Evolutionary conservation across 2,888 invertebrate genomes (phyloP).

Genomic region (Drosophila longiperda): DNA sequence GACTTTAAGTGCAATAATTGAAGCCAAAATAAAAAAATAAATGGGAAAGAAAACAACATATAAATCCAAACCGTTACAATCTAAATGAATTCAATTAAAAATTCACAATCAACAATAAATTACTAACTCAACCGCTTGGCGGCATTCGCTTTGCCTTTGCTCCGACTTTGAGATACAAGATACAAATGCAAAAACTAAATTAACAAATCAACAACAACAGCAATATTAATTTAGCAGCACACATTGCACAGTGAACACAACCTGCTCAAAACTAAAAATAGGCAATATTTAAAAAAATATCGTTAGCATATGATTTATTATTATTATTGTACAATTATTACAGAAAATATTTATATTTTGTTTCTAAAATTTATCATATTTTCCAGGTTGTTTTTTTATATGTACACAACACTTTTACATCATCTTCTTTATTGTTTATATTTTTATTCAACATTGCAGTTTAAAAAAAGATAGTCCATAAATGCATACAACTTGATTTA

Average conservation of each 20-base stretch:
- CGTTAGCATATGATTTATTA: not conserved
- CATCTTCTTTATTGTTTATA: not conserved
- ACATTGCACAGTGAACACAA: constrained; percentile 54
- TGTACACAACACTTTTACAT: not conserved
- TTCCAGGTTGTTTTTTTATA: not conserved
- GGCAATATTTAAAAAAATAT: not conserved
- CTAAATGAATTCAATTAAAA: constrained; percentile 75
- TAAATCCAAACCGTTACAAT: constrained; percentile 35
- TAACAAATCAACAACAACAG: not conserved
- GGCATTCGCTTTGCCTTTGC: constrained; percentile 54
- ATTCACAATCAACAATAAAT: constrained; percentile 72
- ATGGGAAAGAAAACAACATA: constrained; percentile 13
- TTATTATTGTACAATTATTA: no score
- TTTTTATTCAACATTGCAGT: not conserved
- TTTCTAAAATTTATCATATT: not conserved
- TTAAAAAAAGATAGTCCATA: not conserved
- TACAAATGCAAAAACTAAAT: constrained; percentile 46
- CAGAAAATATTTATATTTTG: no score
- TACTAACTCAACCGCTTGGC: constrained; percentile 53
- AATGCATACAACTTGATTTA: not conserved
- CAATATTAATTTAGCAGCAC: constrained; percentile 36
- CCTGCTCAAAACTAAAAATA: not conserved
- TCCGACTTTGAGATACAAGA: constrained; percentile 45
- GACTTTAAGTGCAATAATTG: constrained; percentile 41
- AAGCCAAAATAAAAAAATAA: constrained; percentile 23